A percentile compares a stretch with the other conserved stretches of the same genome.
phyloP scores from a whole-genome alignment of 2,113 vertebrate species.

The Apodemus sylvaticus region DNA sequence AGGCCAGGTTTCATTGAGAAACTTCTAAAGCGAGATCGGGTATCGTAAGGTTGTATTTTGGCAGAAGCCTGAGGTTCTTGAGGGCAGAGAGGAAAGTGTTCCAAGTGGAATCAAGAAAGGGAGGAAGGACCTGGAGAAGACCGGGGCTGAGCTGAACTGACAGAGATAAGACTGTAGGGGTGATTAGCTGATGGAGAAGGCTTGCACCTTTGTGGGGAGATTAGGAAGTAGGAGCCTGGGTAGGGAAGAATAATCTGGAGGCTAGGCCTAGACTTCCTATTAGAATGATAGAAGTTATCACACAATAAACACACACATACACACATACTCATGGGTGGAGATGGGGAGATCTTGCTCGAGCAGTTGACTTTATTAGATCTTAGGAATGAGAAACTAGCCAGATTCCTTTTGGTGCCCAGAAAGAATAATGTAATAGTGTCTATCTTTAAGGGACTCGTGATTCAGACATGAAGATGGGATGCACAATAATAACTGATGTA shows the following conservation, averaged over 20 bases:
- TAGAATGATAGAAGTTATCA: constrained; percentile 23
- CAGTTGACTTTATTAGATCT: not conserved
- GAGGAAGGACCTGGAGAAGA: constrained; percentile 22
- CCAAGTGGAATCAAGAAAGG: constrained; percentile 42
- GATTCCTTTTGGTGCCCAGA: not conserved
- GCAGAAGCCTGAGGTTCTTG: constrained; percentile 34
- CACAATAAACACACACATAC: not conserved
- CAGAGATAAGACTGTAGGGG: constrained; percentile 8
- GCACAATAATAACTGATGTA: not conserved
- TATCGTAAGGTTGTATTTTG: not conserved
- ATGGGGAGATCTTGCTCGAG: not conserved
- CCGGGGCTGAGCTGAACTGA: not conserved
- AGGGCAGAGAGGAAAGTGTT: constrained; percentile 48
- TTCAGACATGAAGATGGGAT: constrained; percentile 7
- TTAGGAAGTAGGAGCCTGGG: constrained; percentile 43
- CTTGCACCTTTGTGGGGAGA: constrained; percentile 41
- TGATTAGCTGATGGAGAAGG: constrained; percentile 54
- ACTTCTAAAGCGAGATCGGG: not conserved
- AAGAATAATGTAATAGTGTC: constrained; percentile 1
- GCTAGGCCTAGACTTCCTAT: constrained; percentile 46
- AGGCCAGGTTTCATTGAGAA: constrained; percentile 24
- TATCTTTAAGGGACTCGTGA: not conserved
- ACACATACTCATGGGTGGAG: not conserved
- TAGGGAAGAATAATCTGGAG: constrained; percentile 1
- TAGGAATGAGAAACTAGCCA: not conserved